Percentiles rank a stretch among this genome's conserved stretches.
These are phyloP conservation scores for Xenopus petersii DNA, from an alignment of 2,797 vertebrate species.

Conservation along the genomic window DNA sequence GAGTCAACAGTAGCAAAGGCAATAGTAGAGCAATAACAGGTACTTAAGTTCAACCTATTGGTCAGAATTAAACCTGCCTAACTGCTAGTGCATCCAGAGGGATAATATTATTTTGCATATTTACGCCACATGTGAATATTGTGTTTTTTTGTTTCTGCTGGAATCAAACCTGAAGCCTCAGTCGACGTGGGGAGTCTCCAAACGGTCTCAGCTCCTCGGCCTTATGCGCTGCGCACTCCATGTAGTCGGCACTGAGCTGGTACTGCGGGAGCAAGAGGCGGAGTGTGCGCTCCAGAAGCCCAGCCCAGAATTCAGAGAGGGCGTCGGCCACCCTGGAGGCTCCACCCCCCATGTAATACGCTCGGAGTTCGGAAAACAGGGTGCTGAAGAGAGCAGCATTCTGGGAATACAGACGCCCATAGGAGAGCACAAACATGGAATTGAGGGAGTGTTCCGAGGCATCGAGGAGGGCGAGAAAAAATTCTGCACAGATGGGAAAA, in stretches of 20 bases:
- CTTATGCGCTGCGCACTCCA: constrained; percentile 83
- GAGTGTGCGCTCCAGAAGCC: constrained; percentile 81
- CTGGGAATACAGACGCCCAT: constrained; percentile 81
- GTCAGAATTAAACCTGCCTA: no score
- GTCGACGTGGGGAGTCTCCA: constrained; percentile 81
- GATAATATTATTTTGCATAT: no score
- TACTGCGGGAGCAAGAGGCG: constrained; percentile 86
- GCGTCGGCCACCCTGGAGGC: constrained; percentile 78
- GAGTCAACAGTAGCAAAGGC: no score
- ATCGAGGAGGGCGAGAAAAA: constrained; percentile 82
- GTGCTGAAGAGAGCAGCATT: constrained; percentile 80
- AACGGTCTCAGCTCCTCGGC: constrained; percentile 81
- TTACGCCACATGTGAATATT: no score
- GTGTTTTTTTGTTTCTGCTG: no score
- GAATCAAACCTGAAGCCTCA: constrained; percentile 73
- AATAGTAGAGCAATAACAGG: no score
- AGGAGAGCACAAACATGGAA: constrained; percentile 85
- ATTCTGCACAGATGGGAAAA: constrained; percentile 62
- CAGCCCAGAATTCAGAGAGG: constrained; percentile 83
- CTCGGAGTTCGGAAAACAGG: constrained; percentile 79
- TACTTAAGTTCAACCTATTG: no score
- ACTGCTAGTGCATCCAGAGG: no score
- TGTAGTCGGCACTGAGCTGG: constrained; percentile 79
- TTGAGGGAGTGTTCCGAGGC: constrained; percentile 81
- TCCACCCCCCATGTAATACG: constrained; percentile 70